Base-by-base conservation (phyloP, 1,140 invertebrate species). In the Bombus waltoni region DNA sequence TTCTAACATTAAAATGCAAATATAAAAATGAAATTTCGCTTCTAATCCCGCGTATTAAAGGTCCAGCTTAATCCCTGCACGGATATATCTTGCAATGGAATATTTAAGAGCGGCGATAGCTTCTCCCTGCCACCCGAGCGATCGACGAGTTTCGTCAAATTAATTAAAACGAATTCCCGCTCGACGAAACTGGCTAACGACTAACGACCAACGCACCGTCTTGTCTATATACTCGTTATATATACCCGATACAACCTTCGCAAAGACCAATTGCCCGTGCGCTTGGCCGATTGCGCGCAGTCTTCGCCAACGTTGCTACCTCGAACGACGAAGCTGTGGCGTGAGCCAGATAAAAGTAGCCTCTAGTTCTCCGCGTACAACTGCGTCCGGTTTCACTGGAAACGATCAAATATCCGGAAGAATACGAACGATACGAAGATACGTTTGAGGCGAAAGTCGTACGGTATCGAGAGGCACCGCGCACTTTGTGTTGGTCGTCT, bases 1-100 rank as follows among this genome's bases (percentile, higher is more conserved):
- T 32, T 53, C 10, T 28, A 35, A 35, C 15, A 53, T 78, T 71
- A 71, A 71, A 47, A 86, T 77, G 70, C 10, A 77, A 53, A 84
- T 78, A 71, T 25, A 87, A 47, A 76, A 86, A 83, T 87, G 42
- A 83, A 87, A 87, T 78, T 28, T 44, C 65, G 38, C 65, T 76
- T 40, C 40, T 70, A 78, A 66, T 68, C 70, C 59, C 25, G 13
- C n/a, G 42, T n/a, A 70, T 66, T 77, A 75, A 78, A 47, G 42
- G 53, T 88, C 38, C 18, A 62, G 22, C 13, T 59, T 70, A 81
- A 68, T 73, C 65, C 62, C n/a, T 8, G 22, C 4, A 11, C 65
- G 44, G 38, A 70, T 79, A 70, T 84, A 71, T 62, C 18, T 25
- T 25, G 59, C 5, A 65, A 83, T 76, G 81, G 59, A 76, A 83